Percentiles rank a stretch among this genome's conserved stretches.
Conservation (phyloP, 2,113 vertebrate species). For the Rattus rattus region DNA sequence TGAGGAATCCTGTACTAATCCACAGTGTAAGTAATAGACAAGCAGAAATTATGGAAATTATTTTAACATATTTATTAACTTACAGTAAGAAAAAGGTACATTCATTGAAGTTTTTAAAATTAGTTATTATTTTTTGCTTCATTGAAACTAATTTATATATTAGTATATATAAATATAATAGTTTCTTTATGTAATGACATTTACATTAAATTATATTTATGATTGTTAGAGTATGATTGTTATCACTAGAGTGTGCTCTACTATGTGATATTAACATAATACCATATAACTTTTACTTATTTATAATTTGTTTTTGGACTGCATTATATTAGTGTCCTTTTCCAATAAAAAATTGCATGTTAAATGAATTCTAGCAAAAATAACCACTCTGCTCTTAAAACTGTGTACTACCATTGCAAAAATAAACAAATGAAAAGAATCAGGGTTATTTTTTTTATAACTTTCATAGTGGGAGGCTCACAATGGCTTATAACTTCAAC, state of each 20-base stretch:
- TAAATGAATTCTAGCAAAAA: not conserved
- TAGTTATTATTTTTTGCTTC: not conserved
- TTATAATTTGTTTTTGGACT: not conserved
- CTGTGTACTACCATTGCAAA: not conserved
- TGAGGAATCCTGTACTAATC: fast-evolving
- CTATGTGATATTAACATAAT: not conserved
- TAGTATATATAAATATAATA: no score
- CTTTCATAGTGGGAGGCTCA: no score
- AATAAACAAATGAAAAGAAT: not conserved
- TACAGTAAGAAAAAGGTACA: not conserved
- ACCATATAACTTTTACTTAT: not conserved
- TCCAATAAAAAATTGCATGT: not conserved
- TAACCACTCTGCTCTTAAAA: not conserved
- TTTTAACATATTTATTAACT: not conserved
- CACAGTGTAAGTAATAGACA: not conserved
- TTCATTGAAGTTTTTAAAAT: not conserved
- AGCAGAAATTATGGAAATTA: not conserved
- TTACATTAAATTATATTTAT: not conserved
- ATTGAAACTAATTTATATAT: not conserved
- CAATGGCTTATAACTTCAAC: no score
- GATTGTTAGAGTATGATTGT: not conserved
- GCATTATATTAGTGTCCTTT: not conserved
- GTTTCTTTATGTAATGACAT: not conserved
- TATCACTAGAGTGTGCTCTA: not conserved
- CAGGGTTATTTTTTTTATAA: not conserved